Conservation (phyloP, 2,113 vertebrate genomes). For the Dendropsophus ebraccatus region DNA sequence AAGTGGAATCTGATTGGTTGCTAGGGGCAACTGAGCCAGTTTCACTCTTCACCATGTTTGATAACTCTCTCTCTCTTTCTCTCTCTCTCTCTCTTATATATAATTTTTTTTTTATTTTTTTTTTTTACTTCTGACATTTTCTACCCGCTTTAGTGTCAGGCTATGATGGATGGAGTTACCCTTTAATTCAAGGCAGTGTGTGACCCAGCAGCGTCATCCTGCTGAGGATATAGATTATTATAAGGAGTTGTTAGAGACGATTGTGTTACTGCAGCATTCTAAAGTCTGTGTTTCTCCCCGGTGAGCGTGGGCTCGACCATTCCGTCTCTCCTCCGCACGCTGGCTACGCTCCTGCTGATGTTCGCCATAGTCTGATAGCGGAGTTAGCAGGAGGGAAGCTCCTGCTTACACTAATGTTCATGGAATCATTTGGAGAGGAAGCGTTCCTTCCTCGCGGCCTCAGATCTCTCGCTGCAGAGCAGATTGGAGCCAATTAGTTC, state of each 20-base stretch:
- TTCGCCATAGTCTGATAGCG: neutral
- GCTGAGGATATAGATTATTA: neutral
- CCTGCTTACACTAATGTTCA: neutral
- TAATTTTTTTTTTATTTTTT: no score
- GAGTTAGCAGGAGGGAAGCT: neutral
- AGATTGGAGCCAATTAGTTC: slow-evolving; percentile 29
- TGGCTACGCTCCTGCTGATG: neutral
- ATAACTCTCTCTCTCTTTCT: no score
- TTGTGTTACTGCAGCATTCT: no score
- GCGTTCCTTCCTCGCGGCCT: neutral
- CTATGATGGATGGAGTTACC: slow-evolving; percentile 1
- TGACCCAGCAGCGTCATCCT: no score
- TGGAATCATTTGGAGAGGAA: neutral
- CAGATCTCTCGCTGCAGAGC: slow-evolving; percentile 12
- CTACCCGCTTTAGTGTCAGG: no score
- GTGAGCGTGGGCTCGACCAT: neutral
- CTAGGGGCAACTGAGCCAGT: no score
- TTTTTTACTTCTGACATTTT: no score
- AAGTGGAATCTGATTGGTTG: no score
- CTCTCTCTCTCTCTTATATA: no score
- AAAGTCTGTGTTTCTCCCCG: no score
- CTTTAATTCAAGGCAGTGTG: neutral
- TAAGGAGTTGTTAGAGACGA: neutral
- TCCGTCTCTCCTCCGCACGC: no score
- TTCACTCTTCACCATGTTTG: no score